A percentile compares a stretch with the other conserved stretches of the same genome.
Evolutionary conservation across 1,140 invertebrate species (phyloP).

Genomic region (Harlomillsia oculata): DNA sequence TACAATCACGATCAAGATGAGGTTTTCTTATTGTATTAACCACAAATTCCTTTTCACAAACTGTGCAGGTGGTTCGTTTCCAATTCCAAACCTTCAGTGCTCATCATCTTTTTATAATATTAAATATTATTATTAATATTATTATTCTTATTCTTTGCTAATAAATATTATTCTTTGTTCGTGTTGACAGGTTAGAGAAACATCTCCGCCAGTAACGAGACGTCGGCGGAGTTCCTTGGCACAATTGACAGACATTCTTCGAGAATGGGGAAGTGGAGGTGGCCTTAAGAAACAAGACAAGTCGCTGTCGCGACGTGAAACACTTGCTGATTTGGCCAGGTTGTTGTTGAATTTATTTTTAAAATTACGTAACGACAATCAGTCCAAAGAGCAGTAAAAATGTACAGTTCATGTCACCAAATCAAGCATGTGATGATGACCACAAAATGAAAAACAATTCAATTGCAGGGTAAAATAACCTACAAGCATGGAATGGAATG

Average conservation of each 20-base stretch:
- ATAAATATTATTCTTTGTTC: background rate
- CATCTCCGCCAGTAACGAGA: conserved; percentile 53
- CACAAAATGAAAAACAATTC: background rate
- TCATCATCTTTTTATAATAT: background rate
- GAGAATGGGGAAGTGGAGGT: conserved; percentile 66
- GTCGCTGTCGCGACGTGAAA: conserved; percentile 60
- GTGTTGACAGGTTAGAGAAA: conserved; percentile 41
- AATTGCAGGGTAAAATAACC: no score
- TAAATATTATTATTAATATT: conserved; percentile 1
- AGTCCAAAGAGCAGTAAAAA: no score
- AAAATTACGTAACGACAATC: no score
- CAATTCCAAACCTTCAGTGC: background rate
- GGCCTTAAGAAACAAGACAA: conserved; percentile 35
- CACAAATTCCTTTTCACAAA: no score
- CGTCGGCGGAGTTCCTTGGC: conserved; percentile 70
- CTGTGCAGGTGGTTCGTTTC: no score
- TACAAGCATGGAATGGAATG: no score
- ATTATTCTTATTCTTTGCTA: background rate
- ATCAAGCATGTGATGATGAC: no score
- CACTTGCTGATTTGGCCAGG: conserved; percentile 68
- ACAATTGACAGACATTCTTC: conserved; percentile 73
- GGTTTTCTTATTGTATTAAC: no score
- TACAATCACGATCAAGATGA: no score
- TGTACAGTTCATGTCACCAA: no score
- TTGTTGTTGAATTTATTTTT: background rate